Conservation (phyloP, 2,113 vertebrate species). For the Melospiza georgiana region DNA sequence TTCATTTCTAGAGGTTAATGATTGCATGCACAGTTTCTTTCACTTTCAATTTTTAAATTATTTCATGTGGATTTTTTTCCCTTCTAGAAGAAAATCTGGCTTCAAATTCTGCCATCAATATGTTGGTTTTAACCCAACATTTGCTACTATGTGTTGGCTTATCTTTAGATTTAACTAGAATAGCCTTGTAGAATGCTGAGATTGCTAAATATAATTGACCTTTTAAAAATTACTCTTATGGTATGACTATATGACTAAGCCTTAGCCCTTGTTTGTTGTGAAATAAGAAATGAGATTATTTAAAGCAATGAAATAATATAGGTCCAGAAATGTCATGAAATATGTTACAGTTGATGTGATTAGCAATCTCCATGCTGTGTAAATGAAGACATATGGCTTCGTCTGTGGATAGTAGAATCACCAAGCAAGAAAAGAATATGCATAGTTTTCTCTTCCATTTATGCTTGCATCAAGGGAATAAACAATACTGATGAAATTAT, state of each 20-base stretch:
- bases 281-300: not conserved
- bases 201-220: not conserved
- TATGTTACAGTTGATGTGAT: not conserved
- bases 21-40: not conserved
- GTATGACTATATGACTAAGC: not conserved
- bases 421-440: not conserved
- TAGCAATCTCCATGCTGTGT: not conserved
- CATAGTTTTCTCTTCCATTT: not conserved
- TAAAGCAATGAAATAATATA: not conserved
- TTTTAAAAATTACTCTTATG: not conserved
- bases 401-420: not conserved
- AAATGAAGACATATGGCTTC: not conserved
- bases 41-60: not conserved
- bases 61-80: not conserved
- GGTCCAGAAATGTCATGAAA: not conserved
- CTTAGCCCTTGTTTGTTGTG: not conserved
- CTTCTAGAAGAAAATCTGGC: not conserved
- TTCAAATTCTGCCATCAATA: not conserved
- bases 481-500: not conserved
- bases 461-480: not conserved
- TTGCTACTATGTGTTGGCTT: not conserved
- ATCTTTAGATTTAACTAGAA: not conserved
- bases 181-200: not conserved
- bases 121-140: not conserved
- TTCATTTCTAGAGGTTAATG: not conserved